Conservation (phyloP, 2,888 invertebrate genomes). For the Tridacna crocea region DNA sequence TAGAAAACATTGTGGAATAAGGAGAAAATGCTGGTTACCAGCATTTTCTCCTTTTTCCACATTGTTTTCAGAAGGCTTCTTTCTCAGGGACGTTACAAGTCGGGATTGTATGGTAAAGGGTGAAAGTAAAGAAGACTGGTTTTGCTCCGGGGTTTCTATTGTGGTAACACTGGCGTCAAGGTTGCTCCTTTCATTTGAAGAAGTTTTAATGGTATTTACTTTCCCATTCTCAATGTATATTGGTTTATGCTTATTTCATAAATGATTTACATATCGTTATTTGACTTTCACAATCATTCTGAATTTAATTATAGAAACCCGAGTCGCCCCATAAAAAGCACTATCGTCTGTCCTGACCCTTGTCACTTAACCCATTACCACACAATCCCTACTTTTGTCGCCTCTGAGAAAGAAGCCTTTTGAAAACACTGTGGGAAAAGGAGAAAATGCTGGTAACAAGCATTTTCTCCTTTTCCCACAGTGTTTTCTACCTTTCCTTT, state of each 20-base stretch:
- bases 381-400: no score
- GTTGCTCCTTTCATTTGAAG: background rate
- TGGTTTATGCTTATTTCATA: conserved; percentile 26
- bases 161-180: background rate
- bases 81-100: background rate
- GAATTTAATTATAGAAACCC: background rate
- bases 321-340: no score
- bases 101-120: background rate
- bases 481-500: no score
- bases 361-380: no score
- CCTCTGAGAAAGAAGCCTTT: no score
- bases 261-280: conserved; percentile 21
- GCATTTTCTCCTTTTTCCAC: background rate
- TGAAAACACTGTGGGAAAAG: no score
- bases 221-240: conserved; percentile 20
- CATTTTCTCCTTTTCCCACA: no score
- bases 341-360: no score
- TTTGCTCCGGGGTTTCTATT: background rate
- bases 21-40: conserved; percentile 1
- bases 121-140: no score
- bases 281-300: conserved; percentile 18
- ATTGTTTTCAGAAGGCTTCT: background rate
- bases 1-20: conserved; percentile 4
- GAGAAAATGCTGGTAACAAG: no score
- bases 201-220: conserved; percentile 2